Percentiles rank a stretch among this genome's conserved stretches.
These are phyloP conservation scores for Oryctes rhinoceros DNA, from an alignment of 1,140 invertebrate species.

Conservation along the genomic window DNA sequence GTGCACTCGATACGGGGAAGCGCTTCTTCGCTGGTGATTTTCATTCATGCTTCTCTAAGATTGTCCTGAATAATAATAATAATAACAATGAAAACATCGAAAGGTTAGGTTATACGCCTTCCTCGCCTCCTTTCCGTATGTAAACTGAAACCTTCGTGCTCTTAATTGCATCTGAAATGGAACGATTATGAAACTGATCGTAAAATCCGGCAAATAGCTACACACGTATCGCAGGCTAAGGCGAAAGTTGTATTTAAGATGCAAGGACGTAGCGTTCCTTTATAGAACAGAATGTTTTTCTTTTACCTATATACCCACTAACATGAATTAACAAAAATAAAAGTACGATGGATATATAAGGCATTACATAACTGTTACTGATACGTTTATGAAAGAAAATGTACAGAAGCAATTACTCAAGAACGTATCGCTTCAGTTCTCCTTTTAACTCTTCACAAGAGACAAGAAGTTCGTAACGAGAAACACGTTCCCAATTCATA, in stretches of 20 bases:
- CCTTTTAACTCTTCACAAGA: not conserved
- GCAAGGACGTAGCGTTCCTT: constrained; percentile 1
- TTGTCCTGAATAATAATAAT: not conserved
- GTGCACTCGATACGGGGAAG: not conserved
- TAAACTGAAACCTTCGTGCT: not conserved
- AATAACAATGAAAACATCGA: not conserved
- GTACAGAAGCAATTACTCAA: not conserved
- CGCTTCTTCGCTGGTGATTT: not conserved
- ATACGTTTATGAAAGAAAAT: not conserved
- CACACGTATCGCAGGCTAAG: not conserved
- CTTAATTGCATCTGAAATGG: constrained; percentile 4
- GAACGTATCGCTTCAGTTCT: not conserved
- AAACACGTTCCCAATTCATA: too few species aligned
- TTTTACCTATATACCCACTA: constrained; percentile 14
- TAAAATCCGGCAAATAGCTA: not conserved
- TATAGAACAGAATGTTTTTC: constrained; percentile 14
- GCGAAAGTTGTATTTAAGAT: constrained; percentile 22
- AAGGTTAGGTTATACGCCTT: not conserved
- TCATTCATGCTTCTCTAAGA: not conserved
- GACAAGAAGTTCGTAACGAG: not conserved
- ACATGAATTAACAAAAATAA: constrained; percentile 16
- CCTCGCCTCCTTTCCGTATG: not conserved
- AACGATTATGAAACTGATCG: not conserved
- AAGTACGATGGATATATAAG: not conserved
- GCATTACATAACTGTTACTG: not conserved